Evolutionary conservation across 2,888 invertebrate genomes (phyloP).

Genomic region (Penaeus monodon): DNA sequence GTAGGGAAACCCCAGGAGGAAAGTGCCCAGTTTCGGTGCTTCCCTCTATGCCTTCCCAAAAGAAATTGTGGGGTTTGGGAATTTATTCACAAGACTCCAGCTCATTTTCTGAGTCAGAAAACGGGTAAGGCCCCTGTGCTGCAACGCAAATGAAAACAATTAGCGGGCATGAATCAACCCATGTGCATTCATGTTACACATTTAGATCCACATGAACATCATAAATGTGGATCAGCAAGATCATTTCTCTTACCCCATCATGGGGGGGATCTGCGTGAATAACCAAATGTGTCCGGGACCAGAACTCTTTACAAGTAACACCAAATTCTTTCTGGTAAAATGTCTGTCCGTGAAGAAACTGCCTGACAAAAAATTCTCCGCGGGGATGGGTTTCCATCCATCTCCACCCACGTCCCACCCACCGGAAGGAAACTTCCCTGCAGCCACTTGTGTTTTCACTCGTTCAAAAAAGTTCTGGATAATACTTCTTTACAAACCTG

Average conservation of each 20-base stretch:
- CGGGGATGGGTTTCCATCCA: conserved; percentile 71
- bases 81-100: conserved; percentile 73
- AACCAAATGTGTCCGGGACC: conserved; percentile 75
- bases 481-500: conserved; percentile 73
- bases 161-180: not conserved
- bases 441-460: conserved; percentile 68
- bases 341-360: conserved; percentile 72
- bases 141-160: not conserved
- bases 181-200: not conserved
- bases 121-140: conserved; percentile 70
- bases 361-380: conserved; percentile 73
- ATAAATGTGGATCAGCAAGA: not conserved
- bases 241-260: conserved; percentile 68
- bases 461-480: conserved; percentile 71
- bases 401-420: conserved; percentile 73
- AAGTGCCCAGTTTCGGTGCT: conserved; percentile 72
- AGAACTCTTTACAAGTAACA: conserved; percentile 71
- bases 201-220: not conserved
- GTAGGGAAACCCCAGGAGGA: conserved; percentile 73
- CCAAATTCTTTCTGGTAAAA: conserved; percentile 72
- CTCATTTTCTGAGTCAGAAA: conserved; percentile 73
- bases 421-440: conserved; percentile 72
- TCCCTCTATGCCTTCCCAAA: conserved; percentile 73
- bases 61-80: conserved; percentile 73
- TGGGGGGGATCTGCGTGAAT: conserved; percentile 73